Evolutionary conservation across 2,888 invertebrate genomes (phyloP).

Genomic region (Caenorhabditis sp.): DNA sequence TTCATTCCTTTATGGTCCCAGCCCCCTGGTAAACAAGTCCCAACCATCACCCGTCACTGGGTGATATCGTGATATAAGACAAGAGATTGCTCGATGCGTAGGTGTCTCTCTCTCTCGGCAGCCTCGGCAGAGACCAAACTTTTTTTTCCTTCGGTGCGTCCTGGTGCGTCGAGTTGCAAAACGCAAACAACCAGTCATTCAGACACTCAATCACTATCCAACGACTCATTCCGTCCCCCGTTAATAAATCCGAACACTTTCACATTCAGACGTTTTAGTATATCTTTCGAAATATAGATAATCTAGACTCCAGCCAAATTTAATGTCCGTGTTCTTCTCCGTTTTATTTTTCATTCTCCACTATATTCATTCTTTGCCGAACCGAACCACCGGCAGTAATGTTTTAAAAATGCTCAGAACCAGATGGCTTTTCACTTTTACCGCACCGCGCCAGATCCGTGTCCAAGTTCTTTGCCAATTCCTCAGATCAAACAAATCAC

Average conservation of each 20-base stretch:
- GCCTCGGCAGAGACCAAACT: constrained; percentile 40
- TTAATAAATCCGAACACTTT: constrained; percentile 6
- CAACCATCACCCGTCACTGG: constrained; percentile 49
- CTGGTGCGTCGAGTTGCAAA: constrained; percentile 30
- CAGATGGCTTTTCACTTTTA: constrained; percentile 45
- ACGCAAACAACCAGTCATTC: constrained; percentile 52
- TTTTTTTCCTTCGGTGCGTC: constrained; percentile 27
- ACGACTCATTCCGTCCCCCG: constrained; percentile 12
- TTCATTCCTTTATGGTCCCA: constrained; percentile 20
- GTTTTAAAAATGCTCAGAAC: constrained; percentile 39
- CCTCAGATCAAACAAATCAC: constrained; percentile 48
- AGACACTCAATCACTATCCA: constrained; percentile 17
- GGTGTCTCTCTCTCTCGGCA: constrained; percentile 19
- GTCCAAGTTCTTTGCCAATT: constrained; percentile 3
- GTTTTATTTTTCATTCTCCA: constrained; percentile 14
- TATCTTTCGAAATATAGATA: no score
- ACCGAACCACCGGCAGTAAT: constrained; percentile 30
- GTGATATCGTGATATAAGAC: constrained; percentile 52
- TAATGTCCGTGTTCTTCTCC: not conserved
- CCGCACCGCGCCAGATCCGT: not conserved
- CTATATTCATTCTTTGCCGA: constrained; percentile 17
- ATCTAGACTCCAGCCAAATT: no score
- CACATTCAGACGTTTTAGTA: not conserved
- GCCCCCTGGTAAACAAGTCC: constrained; percentile 41
- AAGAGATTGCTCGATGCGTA: constrained; percentile 55